Base-by-base conservation (phyloP, 2,888 invertebrate genomes). In the Ramazzottius varieornatus region DNA sequence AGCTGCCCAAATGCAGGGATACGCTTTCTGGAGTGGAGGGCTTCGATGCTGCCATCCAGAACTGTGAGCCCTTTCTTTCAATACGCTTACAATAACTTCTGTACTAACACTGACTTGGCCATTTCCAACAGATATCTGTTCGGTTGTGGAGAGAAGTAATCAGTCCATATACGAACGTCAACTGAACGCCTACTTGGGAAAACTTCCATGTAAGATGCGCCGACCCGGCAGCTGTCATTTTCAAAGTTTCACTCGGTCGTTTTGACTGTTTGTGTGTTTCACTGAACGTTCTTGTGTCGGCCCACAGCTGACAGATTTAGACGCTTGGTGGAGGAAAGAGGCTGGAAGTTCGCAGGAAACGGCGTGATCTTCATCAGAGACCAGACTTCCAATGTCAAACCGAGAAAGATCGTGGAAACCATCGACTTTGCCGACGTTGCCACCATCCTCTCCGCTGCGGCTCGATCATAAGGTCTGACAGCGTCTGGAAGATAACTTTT, bases 81-180 rank as follows among this genome's bases (percentile, higher is more conserved):
- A 40, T 40, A 20, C 8, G 20, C 40, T 8, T 13, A 20, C 20
- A 40, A 40, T 40, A 40, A 40, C 8, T 40, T 40, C 40, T n/a
- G n/a, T n/a, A n/a, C n/a, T n/a, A n/a, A n/a, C n/a, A n/a, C n/a
- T n/a, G n/a, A n/a, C n/a, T n/a, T n/a, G n/a, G n/a, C n/a, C n/a
- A n/a, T n/a, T n/a, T n/a, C n/a, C n/a, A n/a, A n/a, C n/a, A 54
- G 54, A 54, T 29, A 54, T 54, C 29, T 54, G 54, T 54, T 54
- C 54, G 29, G 54, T 54, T 4, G 24, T 54, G 16, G 54, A 24
- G 16, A 54, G 8, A 24, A 54, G 16, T 8, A 54, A 54, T 29
- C 54, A 54, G 54, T 16, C 54, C 54, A 54, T 54, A 4, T 16
- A 54, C 4, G 54, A 54, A 29, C 54, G 54, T 29, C 54, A 54